phyloP scores from a whole-genome alignment of 92 coral and sea anemone species.

The Siderastrea siderea region DNA sequence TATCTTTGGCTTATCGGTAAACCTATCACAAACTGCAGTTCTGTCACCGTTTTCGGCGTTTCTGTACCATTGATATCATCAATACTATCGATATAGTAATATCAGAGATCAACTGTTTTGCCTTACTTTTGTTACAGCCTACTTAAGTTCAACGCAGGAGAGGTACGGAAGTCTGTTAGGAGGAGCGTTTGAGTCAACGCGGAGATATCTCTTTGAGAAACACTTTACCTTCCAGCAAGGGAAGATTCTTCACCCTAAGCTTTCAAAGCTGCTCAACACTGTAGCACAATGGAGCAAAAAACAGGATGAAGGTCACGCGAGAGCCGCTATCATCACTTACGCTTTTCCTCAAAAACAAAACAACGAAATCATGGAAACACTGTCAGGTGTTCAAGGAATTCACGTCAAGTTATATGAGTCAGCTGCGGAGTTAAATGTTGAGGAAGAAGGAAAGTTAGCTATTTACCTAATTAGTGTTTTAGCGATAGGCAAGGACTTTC shows the following conservation, averaged over 20 bases:
- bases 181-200: conserved; percentile 78
- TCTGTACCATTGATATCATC: too few relatives aligned
- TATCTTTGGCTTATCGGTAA: too few relatives aligned
- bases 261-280: conserved; percentile 55
- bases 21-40: too few relatives aligned
- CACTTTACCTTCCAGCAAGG: conserved; percentile 76
- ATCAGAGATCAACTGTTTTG: too few relatives aligned
- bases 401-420: conserved; percentile 38
- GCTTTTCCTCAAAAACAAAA: conserved; percentile 42
- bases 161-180: conserved; percentile 66
- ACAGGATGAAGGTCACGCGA: conserved; percentile 16
- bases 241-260: conserved; percentile 89
- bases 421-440: conserved; percentile 10
- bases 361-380: conserved; percentile 49
- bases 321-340: conserved; percentile 49
- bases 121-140: conserved; percentile 56
- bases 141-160: conserved; percentile 73
- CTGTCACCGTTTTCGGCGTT: too few relatives aligned
- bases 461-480: conserved; percentile 41
- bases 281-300: conserved; percentile 48
- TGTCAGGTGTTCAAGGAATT: conserved; percentile 46
- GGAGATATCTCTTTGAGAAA: conserved; percentile 76
- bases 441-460: conserved; percentile 10
- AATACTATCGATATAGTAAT: too few relatives aligned
- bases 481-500: conserved; percentile 71